Evolutionary conservation across 2,888 invertebrate species (phyloP).

Genomic region (Ornithoptera alexandrae): DNA sequence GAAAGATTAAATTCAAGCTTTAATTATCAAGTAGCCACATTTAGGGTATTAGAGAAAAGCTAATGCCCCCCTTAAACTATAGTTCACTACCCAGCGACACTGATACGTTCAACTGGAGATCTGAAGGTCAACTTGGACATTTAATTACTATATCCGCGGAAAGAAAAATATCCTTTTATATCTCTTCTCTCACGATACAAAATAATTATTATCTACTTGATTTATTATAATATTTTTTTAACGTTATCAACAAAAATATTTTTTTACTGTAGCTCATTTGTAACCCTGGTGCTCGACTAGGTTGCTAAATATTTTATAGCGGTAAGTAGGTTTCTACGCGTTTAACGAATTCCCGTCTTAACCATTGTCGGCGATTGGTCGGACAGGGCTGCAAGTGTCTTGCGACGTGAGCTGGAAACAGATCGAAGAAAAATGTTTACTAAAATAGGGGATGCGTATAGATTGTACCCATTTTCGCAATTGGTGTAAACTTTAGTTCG

Average conservation of each 20-base stretch:
- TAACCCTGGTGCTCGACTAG: constrained; percentile 14
- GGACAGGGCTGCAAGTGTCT: constrained; percentile 71
- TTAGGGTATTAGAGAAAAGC: too few species aligned
- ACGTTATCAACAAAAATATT: too few species aligned
- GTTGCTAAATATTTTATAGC: constrained; percentile 42
- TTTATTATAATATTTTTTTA: neutral
- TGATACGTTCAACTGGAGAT: too few species aligned
- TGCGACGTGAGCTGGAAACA: constrained; percentile 61
- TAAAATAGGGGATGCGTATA: constrained; percentile 6
- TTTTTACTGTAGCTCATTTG: constrained; percentile 11
- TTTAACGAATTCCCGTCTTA: constrained; percentile 70
- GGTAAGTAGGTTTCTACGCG: constrained; percentile 41
- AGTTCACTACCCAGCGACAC: too few species aligned
- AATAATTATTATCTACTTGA: too few species aligned
- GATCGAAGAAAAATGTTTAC: constrained; percentile 38
- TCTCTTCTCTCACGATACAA: too few species aligned
- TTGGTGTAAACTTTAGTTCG: neutral
- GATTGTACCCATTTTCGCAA: constrained; percentile 7
- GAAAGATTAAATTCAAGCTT: too few species aligned
- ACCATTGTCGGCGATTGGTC: constrained; percentile 71
- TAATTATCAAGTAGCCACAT: too few species aligned
- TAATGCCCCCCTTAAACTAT: too few species aligned
- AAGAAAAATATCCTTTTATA: too few species aligned
- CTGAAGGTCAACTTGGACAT: too few species aligned
- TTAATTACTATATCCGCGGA: too few species aligned